phyloP scores from a whole-genome alignment of 2,113 vertebrate genomes.

The Prietella phreatophila region DNA sequence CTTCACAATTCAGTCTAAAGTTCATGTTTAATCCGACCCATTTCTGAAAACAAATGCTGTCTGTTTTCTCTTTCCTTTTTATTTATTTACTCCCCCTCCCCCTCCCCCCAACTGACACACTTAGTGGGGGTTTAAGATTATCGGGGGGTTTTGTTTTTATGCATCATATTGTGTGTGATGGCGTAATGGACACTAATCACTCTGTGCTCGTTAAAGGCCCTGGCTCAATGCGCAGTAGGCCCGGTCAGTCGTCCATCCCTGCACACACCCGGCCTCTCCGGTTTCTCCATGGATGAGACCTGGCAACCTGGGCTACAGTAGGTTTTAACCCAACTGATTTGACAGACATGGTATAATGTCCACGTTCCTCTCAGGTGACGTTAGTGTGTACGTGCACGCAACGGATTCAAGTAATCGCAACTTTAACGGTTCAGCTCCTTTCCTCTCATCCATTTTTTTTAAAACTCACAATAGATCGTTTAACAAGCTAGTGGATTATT shows the following conservation, averaged over 20 bases:
- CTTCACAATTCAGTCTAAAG: not conserved
- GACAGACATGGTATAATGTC: not conserved
- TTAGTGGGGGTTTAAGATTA: no score
- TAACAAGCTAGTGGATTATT: constrained; percentile 21
- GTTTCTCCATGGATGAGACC: not conserved
- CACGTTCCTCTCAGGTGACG: not conserved
- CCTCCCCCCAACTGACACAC: not conserved
- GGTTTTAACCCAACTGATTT: not conserved
- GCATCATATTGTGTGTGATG: not conserved
- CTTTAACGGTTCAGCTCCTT: not conserved
- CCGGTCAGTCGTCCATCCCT: not conserved
- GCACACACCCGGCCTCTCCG: not conserved
- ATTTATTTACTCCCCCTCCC: no score
- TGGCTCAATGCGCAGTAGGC: not conserved
- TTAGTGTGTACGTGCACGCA: not conserved
- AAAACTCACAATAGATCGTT: not conserved
- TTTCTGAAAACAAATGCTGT: not conserved
- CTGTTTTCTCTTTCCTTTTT: not conserved
- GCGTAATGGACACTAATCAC: not conserved
- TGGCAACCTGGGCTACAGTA: not conserved
- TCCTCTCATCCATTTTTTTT: not conserved
- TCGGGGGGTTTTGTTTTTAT: not conserved
- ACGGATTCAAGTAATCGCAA: not conserved
- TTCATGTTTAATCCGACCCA: not conserved
- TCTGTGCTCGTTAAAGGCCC: not conserved